Conservation (phyloP, 2,113 vertebrate species). For the Carassius gibelio region DNA sequence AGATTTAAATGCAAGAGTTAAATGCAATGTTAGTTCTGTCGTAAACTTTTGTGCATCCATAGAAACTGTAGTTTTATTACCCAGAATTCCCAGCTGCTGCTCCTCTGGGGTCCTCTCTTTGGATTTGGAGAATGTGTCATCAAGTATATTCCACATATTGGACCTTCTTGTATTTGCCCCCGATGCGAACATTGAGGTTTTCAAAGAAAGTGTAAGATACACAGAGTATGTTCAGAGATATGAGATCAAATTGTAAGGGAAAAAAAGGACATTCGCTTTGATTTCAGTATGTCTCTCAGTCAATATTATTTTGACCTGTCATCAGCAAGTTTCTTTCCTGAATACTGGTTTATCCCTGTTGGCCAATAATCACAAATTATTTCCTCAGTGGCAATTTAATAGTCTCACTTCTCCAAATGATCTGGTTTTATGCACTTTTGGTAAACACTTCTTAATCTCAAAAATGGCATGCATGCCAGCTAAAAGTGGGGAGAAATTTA, state of each 20-base stretch:
- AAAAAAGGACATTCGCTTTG: background rate
- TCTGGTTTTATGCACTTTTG: conserved; percentile 71
- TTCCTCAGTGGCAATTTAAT: conserved; percentile 93
- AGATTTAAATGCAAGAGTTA: too few relatives aligned
- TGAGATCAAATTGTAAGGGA: background rate
- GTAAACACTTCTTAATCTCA: conserved; percentile 82
- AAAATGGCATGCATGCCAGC: conserved; percentile 93
- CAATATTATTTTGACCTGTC: conserved; percentile 65
- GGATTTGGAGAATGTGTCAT: conserved; percentile 80
- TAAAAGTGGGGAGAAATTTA: conserved; percentile 57
- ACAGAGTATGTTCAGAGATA: conserved; percentile 66
- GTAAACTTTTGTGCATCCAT: background rate
- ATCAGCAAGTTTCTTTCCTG: conserved; percentile 70
- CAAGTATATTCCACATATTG: conserved; percentile 86
- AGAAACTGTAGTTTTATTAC: conserved; percentile 69
- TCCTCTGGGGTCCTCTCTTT: conserved; percentile 78
- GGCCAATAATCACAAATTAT: conserved; percentile 91
- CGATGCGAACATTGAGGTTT: conserved; percentile 80
- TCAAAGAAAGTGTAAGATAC: conserved; percentile 83
- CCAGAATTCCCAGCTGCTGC: conserved; percentile 88
- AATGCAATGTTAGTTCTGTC: background rate
- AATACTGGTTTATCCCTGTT: conserved; percentile 73
- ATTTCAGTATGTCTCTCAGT: background rate
- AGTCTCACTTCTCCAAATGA: conserved; percentile 74
- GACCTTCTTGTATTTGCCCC: conserved; percentile 92